Percentiles rank a stretch among this genome's conserved stretches.
These are phyloP conservation scores for Tetraodon nigroviridis DNA, from an alignment of 2,113 vertebrate genomes.

Conservation along the genomic window DNA sequence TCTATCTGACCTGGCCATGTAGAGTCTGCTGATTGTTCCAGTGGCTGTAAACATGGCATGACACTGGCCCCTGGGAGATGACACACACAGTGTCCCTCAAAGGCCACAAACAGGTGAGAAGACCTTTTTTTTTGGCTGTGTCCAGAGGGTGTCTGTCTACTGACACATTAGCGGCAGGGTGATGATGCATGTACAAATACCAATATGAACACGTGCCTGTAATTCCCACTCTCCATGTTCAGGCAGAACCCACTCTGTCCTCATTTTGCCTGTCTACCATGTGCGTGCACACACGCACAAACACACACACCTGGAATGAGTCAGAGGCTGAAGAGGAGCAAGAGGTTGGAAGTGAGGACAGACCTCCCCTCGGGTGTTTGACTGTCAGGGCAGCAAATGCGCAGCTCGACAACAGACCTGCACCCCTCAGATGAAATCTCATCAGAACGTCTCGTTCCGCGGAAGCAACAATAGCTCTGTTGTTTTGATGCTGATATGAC, in stretches of 20 bases:
- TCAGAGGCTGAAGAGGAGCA: conserved; percentile 40
- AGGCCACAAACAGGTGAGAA: conserved; percentile 70
- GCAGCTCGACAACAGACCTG: conserved; percentile 37
- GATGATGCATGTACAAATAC: conserved; percentile 7
- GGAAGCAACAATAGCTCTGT: conserved; percentile 9
- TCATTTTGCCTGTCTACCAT: background rate
- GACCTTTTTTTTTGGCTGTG: conserved; percentile 60
- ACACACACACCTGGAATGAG: conserved; percentile 41
- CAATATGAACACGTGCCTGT: conserved; percentile 1
- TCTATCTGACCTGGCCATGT: conserved; percentile 52
- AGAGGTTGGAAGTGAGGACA: conserved; percentile 46
- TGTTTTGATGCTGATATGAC: conserved; percentile 3
- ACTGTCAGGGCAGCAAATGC: conserved; percentile 45
- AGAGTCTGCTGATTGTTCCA: conserved; percentile 56
- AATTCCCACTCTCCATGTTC: background rate
- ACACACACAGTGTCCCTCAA: conserved; percentile 63
- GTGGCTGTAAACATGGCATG: conserved; percentile 54
- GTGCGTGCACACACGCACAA: background rate
- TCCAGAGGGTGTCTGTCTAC: conserved; percentile 56
- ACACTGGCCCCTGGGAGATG: conserved; percentile 61
- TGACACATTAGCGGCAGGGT: conserved; percentile 31
- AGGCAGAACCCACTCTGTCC: background rate
- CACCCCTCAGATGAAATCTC: conserved; percentile 39
- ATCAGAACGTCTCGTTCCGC: conserved; percentile 17
- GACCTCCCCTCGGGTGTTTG: conserved; percentile 44